phyloP scores from a whole-genome alignment of 2,888 invertebrate species.

The Malachius bipustulatus region DNA sequence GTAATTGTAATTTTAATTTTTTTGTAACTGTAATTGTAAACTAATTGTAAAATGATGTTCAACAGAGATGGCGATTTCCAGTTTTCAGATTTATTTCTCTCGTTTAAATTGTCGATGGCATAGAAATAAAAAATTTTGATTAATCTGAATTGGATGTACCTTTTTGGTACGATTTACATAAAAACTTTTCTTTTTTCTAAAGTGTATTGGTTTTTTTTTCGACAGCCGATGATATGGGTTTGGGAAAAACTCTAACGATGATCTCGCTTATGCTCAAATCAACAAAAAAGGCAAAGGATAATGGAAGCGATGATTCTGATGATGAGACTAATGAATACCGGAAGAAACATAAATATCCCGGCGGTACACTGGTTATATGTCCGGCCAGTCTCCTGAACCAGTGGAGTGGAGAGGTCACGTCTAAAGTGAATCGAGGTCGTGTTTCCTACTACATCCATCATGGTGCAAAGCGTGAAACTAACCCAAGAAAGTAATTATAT shows the following conservation, averaged over 20 bases:
- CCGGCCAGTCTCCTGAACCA: slow-evolving; percentile 86
- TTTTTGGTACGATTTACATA: too few relatives aligned
- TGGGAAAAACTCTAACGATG: slow-evolving; percentile 77
- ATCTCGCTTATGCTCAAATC: slow-evolving; percentile 56
- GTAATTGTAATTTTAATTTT: too few relatives aligned
- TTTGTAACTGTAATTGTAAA: too few relatives aligned
- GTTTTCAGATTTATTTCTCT: too few relatives aligned
- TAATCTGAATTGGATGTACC: too few relatives aligned
- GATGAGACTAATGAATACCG: slow-evolving; percentile 19
- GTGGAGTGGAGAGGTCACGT: slow-evolving; percentile 72
- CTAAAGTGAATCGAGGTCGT: slow-evolving; percentile 47
- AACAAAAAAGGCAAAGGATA: slow-evolving; percentile 36
- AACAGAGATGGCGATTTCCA: too few relatives aligned
- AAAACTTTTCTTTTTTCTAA: too few relatives aligned
- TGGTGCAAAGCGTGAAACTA: slow-evolving; percentile 60
- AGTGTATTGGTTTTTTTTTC: too few relatives aligned
- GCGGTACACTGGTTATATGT: slow-evolving; percentile 80
- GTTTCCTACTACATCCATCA: slow-evolving; percentile 65
- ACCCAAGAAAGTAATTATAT: slow-evolving; percentile 36
- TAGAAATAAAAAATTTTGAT: too few relatives aligned
- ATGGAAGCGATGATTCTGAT: slow-evolving; percentile 25
- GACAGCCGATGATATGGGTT: slow-evolving; percentile 68
- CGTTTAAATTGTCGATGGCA: too few relatives aligned
- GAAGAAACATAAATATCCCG: slow-evolving; percentile 29
- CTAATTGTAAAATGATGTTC: too few relatives aligned